Evolutionary conservation across 2,888 invertebrate species (phyloP).

Genomic region (Watsonalla cultraria): DNA sequence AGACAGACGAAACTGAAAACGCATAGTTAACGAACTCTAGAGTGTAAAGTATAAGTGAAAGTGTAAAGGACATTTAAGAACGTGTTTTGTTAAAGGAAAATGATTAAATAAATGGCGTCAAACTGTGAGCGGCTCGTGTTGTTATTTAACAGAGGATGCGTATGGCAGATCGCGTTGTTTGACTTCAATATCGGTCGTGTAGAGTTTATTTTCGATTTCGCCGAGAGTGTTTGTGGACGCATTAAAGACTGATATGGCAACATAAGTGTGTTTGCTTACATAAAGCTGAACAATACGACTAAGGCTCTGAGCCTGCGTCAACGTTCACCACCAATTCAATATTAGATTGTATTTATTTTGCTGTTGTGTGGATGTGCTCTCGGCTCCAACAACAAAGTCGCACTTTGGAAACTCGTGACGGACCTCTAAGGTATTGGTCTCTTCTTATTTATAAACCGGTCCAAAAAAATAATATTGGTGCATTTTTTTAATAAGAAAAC

Average conservation of each 20-base stretch:
- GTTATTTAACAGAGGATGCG: conserved; percentile 8
- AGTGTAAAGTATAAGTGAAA: conserved; percentile 19
- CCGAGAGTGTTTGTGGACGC: conserved; percentile 52
- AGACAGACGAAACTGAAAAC: conserved; percentile 41
- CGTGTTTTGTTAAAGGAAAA: conserved; percentile 33
- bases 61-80: conserved; percentile 36
- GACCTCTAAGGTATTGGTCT: not conserved
- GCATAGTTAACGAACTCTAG: conserved; percentile 38
- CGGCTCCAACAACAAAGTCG: conserved; percentile 32
- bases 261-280: conserved; percentile 64
- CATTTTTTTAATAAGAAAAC: not conserved
- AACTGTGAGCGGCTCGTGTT: conserved; percentile 15
- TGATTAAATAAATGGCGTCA: conserved; percentile 20
- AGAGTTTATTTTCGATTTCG: conserved; percentile 55
- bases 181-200: conserved; percentile 36
- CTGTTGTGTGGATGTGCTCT: conserved; percentile 30
- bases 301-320: conserved; percentile 31
- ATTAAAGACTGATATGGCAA: conserved; percentile 61
- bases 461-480: conserved; percentile 7
- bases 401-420: conserved; percentile 9
- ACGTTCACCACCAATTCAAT: conserved; percentile 35
- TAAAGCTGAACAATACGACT: conserved; percentile 53
- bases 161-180: conserved; percentile 32
- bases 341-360: conserved; percentile 42
- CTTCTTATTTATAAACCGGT: conserved; percentile 7